Conservation (phyloP, 2,888 invertebrate genomes). For the Dioctria rufipes region DNA sequence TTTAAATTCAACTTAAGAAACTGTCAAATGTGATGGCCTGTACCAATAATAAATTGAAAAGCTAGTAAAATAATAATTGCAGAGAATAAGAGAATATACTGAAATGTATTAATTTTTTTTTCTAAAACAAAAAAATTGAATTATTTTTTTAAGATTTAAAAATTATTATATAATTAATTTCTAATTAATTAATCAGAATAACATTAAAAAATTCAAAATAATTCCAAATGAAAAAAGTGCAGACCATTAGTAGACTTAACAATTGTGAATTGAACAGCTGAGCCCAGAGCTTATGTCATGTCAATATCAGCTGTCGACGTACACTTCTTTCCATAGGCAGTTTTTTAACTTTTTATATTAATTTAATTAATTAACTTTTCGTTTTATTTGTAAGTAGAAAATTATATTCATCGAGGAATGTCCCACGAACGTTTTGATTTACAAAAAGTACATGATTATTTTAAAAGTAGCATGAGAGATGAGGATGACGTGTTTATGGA, state of each 20-base stretch:
- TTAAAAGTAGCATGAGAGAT: slow-evolving; percentile 77
- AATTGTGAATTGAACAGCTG: slow-evolving; percentile 25
- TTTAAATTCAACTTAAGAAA: slow-evolving; percentile 26
- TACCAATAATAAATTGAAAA: neutral
- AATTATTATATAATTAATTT: too few species aligned
- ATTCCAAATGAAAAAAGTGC: neutral
- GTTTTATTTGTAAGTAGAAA: neutral
- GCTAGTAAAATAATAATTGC: too few species aligned
- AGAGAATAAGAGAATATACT: too few species aligned
- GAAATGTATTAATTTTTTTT: too few species aligned
- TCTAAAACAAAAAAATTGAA: too few species aligned
- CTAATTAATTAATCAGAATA: neutral
- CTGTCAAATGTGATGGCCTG: neutral
- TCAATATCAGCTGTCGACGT: slow-evolving; percentile 35
- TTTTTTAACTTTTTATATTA: neutral
- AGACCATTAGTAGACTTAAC: neutral
- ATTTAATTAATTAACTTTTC: neutral
- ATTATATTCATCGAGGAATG: slow-evolving; percentile 66
- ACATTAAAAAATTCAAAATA: too few species aligned
- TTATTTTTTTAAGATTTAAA: too few species aligned
- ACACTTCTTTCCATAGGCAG: neutral
- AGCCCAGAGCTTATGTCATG: neutral
- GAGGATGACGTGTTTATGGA: slow-evolving; percentile 82
- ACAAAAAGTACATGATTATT: slow-evolving; percentile 76
- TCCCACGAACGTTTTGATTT: slow-evolving; percentile 75